phyloP scores from a whole-genome alignment of 2,113 vertebrate species.

The Podarcis raffonei region DNA sequence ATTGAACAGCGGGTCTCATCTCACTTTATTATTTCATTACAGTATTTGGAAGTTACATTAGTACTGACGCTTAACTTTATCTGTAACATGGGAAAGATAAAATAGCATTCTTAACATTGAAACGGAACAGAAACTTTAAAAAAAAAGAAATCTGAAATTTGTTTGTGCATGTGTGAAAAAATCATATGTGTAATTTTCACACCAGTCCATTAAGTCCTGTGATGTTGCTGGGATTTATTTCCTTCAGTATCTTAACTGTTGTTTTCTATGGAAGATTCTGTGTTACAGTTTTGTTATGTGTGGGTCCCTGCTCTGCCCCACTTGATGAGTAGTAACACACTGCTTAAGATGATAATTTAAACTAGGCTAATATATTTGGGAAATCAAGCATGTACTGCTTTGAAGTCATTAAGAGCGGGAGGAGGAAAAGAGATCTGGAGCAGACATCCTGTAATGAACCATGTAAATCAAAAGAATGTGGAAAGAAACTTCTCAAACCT shows the following conservation, averaged over 20 bases:
- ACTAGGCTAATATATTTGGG: constrained; percentile 68
- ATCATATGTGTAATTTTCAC: neutral
- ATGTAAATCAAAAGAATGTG: constrained; percentile 65
- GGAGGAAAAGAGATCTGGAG: constrained; percentile 44
- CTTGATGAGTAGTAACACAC: constrained; percentile 58
- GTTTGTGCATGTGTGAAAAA: neutral
- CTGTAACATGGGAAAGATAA: neutral
- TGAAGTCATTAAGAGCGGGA: constrained; percentile 61
- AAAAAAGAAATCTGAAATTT: neutral
- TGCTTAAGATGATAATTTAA: constrained; percentile 66
- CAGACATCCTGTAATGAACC: constrained; percentile 53
- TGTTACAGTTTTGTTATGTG: constrained; percentile 39
- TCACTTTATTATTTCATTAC: neutral
- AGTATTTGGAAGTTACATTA: neutral
- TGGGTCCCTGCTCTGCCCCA: constrained; percentile 47
- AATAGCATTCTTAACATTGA: neutral
- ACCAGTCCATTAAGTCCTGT: constrained; percentile 4
- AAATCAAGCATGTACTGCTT: constrained; percentile 69
- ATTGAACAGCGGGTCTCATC: neutral
- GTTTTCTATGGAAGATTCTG: constrained; percentile 45
- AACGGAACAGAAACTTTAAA: neutral
- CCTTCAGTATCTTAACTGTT: constrained; percentile 29
- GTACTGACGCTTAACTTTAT: neutral
- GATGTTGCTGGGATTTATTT: constrained; percentile 49
- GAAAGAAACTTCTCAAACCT: constrained; percentile 57